Base-by-base conservation (phyloP, 1,140 invertebrate genomes). In the Drosophila yakuba region DNA sequence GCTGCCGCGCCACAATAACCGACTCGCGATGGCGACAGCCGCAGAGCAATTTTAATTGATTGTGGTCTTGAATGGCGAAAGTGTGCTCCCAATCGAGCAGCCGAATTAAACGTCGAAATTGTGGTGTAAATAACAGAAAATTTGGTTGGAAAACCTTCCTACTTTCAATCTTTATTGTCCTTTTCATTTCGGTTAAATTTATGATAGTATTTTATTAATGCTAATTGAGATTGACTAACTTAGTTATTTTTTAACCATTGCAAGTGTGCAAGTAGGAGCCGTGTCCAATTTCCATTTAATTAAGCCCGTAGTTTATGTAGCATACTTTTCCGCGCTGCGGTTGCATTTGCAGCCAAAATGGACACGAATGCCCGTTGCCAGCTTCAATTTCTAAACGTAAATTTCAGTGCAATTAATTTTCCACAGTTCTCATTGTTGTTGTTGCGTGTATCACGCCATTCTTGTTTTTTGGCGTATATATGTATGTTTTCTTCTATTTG, bases 321-420 rank as follows among this genome's bases (percentile, higher is more conserved):
- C 41, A 66, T 63, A 88, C 75, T 62, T 86, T 76, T 63, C 20
- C 51, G 57, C 59, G 52, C 67, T 73, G 58, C 61, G 71, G 50
- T 59, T 58, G 76, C 72, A 54, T 5, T 41, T 23, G 45, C 45
- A 45, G 43, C 55, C 52, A 67, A 35, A 50, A 38, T 23, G 23
- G 59, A 54, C 71, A 58, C 68, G 20, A 28, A 44, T 36, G 23
- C 35, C 28, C 44, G 45, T 14, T 39, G 45, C 59, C 45, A 51
- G 51, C 54, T 72, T 69, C 57, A 75, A 62, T 78, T 78, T 78
- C 51, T 48, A 73, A 63, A 78, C 64, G 83, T 86, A 76, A 73
- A 86, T 86, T 88, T 58, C 55, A 76, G 54, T 68, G 68, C 67
- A 83, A 80, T 89, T 89, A 74, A 89, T 78, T 74, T 59, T 11